Percentiles rank a stretch among this genome's conserved stretches.
Evolutionary conservation across 2,797 vertebrate species (phyloP).

Genomic region (Anguilla obscura): DNA sequence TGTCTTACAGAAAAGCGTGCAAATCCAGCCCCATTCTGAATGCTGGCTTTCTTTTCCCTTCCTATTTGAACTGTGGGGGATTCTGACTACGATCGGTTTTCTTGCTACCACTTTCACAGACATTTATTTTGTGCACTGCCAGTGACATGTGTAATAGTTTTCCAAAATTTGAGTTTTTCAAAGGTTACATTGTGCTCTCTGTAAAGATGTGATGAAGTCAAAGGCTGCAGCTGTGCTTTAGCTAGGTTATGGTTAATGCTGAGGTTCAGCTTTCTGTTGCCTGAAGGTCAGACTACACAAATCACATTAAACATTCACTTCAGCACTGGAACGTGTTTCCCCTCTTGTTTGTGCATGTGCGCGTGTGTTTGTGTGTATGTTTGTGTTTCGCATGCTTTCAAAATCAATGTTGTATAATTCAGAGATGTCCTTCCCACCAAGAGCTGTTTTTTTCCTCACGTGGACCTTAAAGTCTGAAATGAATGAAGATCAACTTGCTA

Average conservation of each 20-base stretch:
- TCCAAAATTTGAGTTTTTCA: neutral
- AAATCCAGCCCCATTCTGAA: neutral
- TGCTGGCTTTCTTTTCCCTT: neutral
- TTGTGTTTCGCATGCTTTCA: neutral
- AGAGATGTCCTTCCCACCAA: neutral
- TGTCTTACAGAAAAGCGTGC: neutral
- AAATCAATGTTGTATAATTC: conserved; percentile 29
- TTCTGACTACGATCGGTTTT: neutral
- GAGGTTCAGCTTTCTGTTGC: neutral
- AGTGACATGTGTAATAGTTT: neutral
- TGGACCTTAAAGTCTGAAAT: neutral
- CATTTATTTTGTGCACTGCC: neutral
- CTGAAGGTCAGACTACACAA: neutral
- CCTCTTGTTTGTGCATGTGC: neutral
- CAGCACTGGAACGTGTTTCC: neutral
- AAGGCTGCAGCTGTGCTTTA: neutral
- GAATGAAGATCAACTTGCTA: neutral
- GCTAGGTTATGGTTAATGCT: neutral
- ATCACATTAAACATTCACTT: neutral
- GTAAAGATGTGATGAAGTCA: neutral
- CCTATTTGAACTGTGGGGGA: neutral
- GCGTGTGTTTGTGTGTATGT: conserved; percentile 10
- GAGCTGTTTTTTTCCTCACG: neutral
- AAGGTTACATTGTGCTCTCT: neutral
- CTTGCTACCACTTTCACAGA: neutral